These are phyloP conservation scores for Pyrocephalus nanus DNA, from an alignment of 2,797 vertebrate genomes.

Conservation along the genomic window DNA sequence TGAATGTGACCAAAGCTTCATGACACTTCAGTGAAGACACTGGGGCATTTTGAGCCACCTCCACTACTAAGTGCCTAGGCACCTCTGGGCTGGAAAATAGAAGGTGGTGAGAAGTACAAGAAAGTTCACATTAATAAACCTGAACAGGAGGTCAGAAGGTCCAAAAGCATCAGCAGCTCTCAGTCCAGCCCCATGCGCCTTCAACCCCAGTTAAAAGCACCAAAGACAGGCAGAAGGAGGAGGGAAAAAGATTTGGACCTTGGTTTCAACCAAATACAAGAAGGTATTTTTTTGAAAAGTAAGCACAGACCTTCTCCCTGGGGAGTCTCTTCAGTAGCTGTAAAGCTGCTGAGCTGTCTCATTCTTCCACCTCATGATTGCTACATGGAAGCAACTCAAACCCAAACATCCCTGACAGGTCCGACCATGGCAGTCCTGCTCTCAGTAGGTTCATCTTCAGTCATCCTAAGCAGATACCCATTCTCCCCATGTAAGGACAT, in stretches of 20 bases:
- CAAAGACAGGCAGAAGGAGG: background rate
- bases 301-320: background rate
- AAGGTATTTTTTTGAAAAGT: background rate
- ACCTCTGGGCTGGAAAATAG: background rate
- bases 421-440: background rate
- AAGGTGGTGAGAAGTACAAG: background rate
- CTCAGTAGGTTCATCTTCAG: background rate
- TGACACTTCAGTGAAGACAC: background rate
- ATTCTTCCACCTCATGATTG: background rate
- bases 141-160: background rate
- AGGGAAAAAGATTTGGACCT: background rate
- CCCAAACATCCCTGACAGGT: rapidly evolving
- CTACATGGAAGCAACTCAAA: background rate
- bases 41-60: background rate
- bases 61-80: background rate
- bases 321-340: background rate
- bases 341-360: background rate
- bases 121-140: background rate
- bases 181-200: background rate
- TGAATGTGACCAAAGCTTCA: background rate
- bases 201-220: background rate
- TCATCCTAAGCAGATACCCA: background rate
- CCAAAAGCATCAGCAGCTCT: background rate
- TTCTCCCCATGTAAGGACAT: background rate
- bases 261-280: background rate